Percentiles rank a stretch among this genome's conserved stretches.
Evolutionary conservation across 1,140 invertebrate species (phyloP).

Genomic region (Venturia canescens): DNA sequence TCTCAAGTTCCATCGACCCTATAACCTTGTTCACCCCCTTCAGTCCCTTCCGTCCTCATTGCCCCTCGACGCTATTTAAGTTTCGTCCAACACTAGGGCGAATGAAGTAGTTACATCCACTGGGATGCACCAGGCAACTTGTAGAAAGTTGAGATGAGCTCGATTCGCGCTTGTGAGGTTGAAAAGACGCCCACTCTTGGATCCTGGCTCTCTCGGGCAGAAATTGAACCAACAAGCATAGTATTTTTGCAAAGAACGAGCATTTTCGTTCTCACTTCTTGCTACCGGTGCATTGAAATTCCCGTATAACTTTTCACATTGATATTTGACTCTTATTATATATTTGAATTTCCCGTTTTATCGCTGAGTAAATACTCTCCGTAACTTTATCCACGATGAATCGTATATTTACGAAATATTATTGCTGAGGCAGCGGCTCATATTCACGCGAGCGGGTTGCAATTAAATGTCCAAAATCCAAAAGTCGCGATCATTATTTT

Average conservation of each 20-base stretch:
- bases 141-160: slow-evolving; percentile 19
- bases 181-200: not conserved
- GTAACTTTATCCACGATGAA: not conserved
- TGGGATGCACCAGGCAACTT: slow-evolving; percentile 21
- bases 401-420: not conserved
- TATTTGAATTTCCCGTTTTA: not conserved
- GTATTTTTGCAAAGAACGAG: not conserved
- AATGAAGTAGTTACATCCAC: slow-evolving; percentile 17
- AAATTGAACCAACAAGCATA: slow-evolving; percentile 12
- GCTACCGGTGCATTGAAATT: not conserved
- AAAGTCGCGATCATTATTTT: no score
- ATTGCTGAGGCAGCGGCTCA: not conserved
- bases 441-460: not conserved
- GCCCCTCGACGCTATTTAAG: slow-evolving; percentile 22
- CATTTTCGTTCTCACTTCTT: not conserved
- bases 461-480: no score
- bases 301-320: not conserved
- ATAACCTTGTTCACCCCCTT: not conserved
- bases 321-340: slow-evolving; percentile 7
- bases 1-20: not conserved
- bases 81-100: slow-evolving; percentile 10
- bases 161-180: slow-evolving; percentile 7
- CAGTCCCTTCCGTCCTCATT: not conserved
- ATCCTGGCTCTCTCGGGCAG: slow-evolving; percentile 2
- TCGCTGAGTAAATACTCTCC: not conserved